Evolutionary conservation across 2,797 vertebrate species (phyloP), one percentile per base, ranked within the genome.

Genomic region (Ambastaia sidthimunki): DNA sequence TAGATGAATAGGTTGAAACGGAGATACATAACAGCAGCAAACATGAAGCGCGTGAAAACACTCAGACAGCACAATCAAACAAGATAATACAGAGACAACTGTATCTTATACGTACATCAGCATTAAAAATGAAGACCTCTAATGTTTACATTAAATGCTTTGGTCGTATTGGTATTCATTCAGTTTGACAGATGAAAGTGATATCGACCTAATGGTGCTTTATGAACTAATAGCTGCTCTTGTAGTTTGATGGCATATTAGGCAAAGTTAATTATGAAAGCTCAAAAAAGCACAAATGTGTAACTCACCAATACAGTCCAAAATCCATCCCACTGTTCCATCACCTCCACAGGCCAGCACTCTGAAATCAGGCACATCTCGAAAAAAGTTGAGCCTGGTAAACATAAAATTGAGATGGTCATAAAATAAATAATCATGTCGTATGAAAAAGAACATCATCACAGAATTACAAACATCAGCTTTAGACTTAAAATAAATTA

Each of bases 281-380:
- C 11, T 59, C 10, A 37, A 23, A 66, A 21, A 63, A 62, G 28
- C 67, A 66, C 11, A 23, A 2, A 19, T 50, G 28, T 18, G 62
- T 69, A 28, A 83, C 84, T 83, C 93, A 99, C 97, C 97, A 83
- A 99, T 98, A 85, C 95, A 98, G 90, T 99, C 97, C 74, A 98
- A 90, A 89, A 99, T 97, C 97, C 97, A 98, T 66, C 97, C 97
- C 52, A 98, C 96, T 0, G 97, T 98, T 83, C 97, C 97, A 0
- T 99, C 97, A 2, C 97, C 97, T 75, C 97, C 97, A 0, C 97
- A 99, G 3, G 96, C 96, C 31, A 99, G 92, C 74, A 98, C 94
- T 2, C 95, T 95, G 90, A 97, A 98, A 87, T 98, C 95, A 0
- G 97, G 95, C 25, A 97, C 95, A 25, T 97, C 96, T 0, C 91